Percentiles rank a stretch among this genome's conserved stretches.
These are phyloP conservation scores for Lepilemur septentrionalis DNA, from an alignment of 2,797 vertebrate genomes.

Conservation along the genomic window DNA sequence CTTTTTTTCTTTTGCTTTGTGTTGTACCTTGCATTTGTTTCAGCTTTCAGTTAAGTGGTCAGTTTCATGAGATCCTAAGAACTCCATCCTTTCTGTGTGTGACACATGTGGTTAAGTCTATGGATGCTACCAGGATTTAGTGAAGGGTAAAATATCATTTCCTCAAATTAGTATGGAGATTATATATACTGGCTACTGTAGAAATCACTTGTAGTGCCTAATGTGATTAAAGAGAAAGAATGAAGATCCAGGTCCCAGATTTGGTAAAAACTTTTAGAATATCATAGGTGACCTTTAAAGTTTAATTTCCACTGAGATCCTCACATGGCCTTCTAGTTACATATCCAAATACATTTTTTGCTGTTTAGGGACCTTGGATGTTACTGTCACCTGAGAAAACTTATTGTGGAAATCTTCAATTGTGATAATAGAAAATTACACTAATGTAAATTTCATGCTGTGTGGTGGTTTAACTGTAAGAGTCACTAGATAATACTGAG, in stretches of 20 bases:
- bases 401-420: constrained; percentile 36
- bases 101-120: constrained; percentile 17
- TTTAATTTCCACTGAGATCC: neutral
- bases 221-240: neutral
- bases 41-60: neutral
- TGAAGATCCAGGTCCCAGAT: neutral
- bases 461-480: neutral
- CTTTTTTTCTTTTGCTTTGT: neutral
- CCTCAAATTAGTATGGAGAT: neutral
- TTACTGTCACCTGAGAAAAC: constrained; percentile 35
- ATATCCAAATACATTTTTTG: neutral
- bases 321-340: neutral
- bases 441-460: neutral
- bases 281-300: neutral
- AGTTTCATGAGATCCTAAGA: constrained; percentile 10
- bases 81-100: neutral
- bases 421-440: constrained; percentile 17
- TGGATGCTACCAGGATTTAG: neutral
- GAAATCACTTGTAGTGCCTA: neutral
- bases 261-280: constrained; percentile 33
- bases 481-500: neutral
- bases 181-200: constrained; percentile 12
- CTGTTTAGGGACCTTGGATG: neutral
- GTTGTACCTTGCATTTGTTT: constrained; percentile 25
- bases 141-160: neutral